Evolutionary conservation across 1,140 invertebrate genomes (phyloP).

Genomic region (Meloidogyne floridensis): DNA sequence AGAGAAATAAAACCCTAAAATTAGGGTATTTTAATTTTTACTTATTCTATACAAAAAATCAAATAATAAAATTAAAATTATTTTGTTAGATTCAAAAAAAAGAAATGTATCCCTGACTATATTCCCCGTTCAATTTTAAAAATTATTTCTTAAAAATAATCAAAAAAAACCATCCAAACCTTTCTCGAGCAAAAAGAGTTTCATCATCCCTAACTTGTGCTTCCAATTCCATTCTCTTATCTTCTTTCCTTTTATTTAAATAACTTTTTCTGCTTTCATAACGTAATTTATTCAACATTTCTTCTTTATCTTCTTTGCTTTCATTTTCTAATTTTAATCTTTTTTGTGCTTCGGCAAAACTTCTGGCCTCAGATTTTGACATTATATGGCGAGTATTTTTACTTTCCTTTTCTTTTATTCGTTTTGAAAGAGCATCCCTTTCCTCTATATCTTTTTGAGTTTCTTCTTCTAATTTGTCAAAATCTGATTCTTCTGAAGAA

Average conservation of each 20-base stretch:
- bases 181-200: constrained; percentile 84
- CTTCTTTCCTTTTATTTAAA: constrained; percentile 89
- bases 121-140: neutral
- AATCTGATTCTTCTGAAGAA: constrained; percentile 53
- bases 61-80: no score
- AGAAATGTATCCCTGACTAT: neutral
- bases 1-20: no score
- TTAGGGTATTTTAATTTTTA: no score
- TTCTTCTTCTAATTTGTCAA: constrained; percentile 68
- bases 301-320: constrained; percentile 27
- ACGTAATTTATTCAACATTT: constrained; percentile 72
- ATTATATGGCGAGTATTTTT: constrained; percentile 72
- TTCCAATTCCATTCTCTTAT: constrained; percentile 93
- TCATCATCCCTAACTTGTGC: constrained; percentile 93
- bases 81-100: no score
- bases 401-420: constrained; percentile 87
- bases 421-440: constrained; percentile 87
- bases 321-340: constrained; percentile 76
- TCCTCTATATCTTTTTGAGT: constrained; percentile 81
- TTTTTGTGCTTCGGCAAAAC: constrained; percentile 87
- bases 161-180: constrained; percentile 69
- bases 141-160: neutral
- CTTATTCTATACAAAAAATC: no score
- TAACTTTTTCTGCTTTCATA: constrained; percentile 84
- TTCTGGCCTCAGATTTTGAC: constrained; percentile 74